These are phyloP conservation scores for Tetrax tetrax DNA, from an alignment of 2,113 vertebrate species.

Conservation along the genomic window DNA sequence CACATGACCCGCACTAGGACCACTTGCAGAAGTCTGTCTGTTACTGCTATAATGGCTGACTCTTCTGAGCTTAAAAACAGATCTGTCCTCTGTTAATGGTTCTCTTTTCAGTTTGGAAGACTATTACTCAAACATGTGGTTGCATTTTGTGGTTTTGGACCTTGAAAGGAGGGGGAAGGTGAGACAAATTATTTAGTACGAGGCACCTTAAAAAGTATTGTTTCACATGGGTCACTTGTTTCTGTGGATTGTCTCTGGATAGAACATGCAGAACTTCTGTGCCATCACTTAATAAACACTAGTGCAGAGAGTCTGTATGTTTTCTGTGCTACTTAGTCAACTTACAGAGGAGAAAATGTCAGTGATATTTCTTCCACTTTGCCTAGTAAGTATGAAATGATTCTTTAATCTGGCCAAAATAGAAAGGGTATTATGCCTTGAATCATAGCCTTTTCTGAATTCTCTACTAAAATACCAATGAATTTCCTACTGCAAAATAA, in stretches of 20 bases:
- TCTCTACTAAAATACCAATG: neutral
- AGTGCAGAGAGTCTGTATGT: neutral
- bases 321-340: neutral
- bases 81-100: neutral
- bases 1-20: neutral
- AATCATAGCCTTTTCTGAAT: neutral
- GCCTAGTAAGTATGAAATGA: neutral
- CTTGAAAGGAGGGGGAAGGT: neutral
- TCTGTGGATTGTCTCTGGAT: neutral
- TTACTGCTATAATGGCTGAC: neutral
- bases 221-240: neutral
- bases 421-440: neutral
- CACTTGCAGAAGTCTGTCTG: neutral
- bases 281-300: neutral
- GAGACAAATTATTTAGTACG: neutral
- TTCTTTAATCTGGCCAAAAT: neutral
- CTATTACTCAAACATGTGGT: neutral
- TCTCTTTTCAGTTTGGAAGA: neutral
- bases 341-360: neutral
- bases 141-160: conserved; percentile 27
- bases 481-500: neutral
- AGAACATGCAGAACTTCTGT: neutral
- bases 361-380: neutral
- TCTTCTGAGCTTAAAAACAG: conserved; percentile 15
- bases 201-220: neutral